Percentiles rank a stretch among this genome's conserved stretches.
These are phyloP conservation scores for Mellivora capensis DNA, from an alignment of 2,113 vertebrate species.

Conservation along the genomic window DNA sequence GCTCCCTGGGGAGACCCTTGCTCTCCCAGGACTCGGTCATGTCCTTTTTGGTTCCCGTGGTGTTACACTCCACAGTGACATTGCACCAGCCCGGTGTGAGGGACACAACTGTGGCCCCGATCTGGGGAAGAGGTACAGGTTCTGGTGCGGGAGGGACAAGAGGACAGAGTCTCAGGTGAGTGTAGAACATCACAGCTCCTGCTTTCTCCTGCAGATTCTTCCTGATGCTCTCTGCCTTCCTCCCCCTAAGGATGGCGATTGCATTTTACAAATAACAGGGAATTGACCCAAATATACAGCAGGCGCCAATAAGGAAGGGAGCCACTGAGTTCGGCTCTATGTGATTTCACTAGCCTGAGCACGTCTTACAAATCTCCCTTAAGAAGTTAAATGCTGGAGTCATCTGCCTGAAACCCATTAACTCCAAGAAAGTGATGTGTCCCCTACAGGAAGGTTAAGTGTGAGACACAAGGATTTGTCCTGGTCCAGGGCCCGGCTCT, in stretches of 20 bases:
- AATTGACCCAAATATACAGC: background rate
- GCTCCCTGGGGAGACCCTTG: background rate
- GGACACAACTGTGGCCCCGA: background rate
- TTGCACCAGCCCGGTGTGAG: background rate
- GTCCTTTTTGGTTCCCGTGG: fast-evolving
- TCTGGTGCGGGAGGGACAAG: background rate
- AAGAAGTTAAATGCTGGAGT: too few relatives aligned
- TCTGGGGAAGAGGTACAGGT: background rate
- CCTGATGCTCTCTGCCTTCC: background rate
- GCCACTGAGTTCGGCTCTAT: background rate
- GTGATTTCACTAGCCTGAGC: too few relatives aligned
- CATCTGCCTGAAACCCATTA: too few relatives aligned
- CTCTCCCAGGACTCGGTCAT: constrained; percentile 58
- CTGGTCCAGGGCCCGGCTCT: fast-evolving
- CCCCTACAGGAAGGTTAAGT: too few relatives aligned
- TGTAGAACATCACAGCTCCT: too few relatives aligned
- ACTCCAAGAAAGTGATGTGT: too few relatives aligned
- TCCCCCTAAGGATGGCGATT: background rate
- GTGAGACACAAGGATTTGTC: too few relatives aligned
- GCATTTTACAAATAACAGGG: background rate
- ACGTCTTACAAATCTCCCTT: too few relatives aligned
- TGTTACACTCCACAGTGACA: constrained; percentile 51
- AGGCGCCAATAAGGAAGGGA: background rate
- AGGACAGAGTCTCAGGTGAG: background rate
- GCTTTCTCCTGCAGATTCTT: background rate